Conservation (phyloP, 2,888 invertebrate species). For the Fragum sueziense region DNA sequence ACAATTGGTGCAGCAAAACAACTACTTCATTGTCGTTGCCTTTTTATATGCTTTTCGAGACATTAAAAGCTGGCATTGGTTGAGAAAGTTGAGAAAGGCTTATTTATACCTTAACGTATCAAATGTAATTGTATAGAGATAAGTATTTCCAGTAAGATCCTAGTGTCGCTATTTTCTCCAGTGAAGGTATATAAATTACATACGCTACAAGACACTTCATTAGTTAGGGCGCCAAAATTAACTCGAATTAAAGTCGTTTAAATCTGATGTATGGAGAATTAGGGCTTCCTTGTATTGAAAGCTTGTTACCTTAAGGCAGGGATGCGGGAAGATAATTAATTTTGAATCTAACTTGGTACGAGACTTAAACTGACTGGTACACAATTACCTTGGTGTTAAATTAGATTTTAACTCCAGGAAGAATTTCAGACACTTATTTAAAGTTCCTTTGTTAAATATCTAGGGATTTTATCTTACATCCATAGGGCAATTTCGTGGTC, state of each 20-base stretch:
- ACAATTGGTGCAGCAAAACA: too few relatives aligned
- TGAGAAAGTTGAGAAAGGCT: too few relatives aligned
- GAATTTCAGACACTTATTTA: too few relatives aligned
- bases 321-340: slow-evolving; percentile 22
- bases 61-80: too few relatives aligned
- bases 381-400: slow-evolving; percentile 9
- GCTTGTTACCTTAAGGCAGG: slow-evolving; percentile 19
- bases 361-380: slow-evolving; percentile 5
- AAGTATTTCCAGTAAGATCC: too few relatives aligned
- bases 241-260: slow-evolving; percentile 14
- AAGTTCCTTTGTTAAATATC: too few relatives aligned
- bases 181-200: slow-evolving; percentile 12
- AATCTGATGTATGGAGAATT: slow-evolving; percentile 18
- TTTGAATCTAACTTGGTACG: slow-evolving; percentile 15
- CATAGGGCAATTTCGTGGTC: too few relatives aligned
- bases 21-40: too few relatives aligned
- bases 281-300: neutral
- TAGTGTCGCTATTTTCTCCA: neutral
- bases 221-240: slow-evolving; percentile 19
- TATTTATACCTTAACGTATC: too few relatives aligned
- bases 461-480: too few relatives aligned
- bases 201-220: slow-evolving; percentile 17
- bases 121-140: too few relatives aligned
- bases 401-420: neutral
- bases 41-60: too few relatives aligned